Evolutionary conservation across 2,797 vertebrate genomes (phyloP), one percentile per base, ranked within the genome.

Genomic region (Alfaro cultratus): DNA sequence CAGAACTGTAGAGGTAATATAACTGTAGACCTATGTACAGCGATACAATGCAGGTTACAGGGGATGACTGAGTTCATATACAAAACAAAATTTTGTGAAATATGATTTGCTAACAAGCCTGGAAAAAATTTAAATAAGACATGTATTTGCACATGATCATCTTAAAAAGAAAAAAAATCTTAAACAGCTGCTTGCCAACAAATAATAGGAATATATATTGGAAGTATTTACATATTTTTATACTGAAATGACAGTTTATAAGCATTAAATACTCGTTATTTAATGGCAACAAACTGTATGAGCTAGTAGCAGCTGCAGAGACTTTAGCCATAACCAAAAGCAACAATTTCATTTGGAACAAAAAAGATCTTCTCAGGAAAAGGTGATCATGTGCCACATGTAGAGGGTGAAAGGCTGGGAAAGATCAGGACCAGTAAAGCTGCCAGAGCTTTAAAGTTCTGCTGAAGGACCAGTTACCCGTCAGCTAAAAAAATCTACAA

Each of bases 401-500:
- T 84, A 86, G 71, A 70, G 79, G 84, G 78, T 78, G 60, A 87
- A 81, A 87, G 85, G 85, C 68, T 60, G 79, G 83, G 64, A 80
- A 78, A 51, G 77, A 87, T 70, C 78, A 73, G 74, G 79, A 77
- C 77, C 76, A 83, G 75, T 81, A 84, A 79, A 88, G 81, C 84
- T 78, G 74, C 34, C 39, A 70, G 60, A 75, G 73, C 81, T 73
- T 86, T 62, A 67, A 62, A 77, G 75, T 89, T 86, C 80, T 57
- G 73, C 80, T 88, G 77, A 84, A 88, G 84, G 81, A 84, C 84
- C 79, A 81, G 91, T 89, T 46, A 91, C 3, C 43, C 43, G 70
- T 67, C 1, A 10, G 43, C 29, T 81, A 76, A 78, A 16, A 84
- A 82, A 57, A 84, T 80, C 77, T 78, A 68, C 51, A 68, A 31